Evolutionary conservation across 2,888 invertebrate species (phyloP).

Genomic region (Morinoia aosen): DNA sequence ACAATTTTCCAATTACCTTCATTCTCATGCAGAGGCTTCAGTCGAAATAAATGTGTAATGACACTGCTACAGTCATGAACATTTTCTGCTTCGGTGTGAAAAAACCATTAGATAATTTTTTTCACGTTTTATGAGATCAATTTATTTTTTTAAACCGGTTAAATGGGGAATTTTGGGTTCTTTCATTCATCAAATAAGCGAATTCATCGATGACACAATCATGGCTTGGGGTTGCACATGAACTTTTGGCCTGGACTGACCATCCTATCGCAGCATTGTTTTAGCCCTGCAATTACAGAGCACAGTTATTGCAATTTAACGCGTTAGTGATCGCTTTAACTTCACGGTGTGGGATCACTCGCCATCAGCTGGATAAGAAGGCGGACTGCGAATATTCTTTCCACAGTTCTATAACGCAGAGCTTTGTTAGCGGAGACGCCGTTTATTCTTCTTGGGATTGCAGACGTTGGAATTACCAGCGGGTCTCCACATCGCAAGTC

Average conservation of each 20-base stretch:
- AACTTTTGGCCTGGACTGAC: not conserved
- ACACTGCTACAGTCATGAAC: too few species aligned
- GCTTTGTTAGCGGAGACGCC: not conserved
- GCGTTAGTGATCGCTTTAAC: not conserved
- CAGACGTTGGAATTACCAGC: not conserved
- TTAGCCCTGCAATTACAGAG: not conserved
- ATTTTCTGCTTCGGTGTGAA: too few species aligned
- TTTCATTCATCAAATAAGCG: not conserved
- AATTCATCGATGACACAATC: not conserved
- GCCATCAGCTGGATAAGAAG: not conserved
- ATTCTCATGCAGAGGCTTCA: too few species aligned
- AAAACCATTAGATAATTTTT: too few species aligned
- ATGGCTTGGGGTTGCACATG: not conserved
- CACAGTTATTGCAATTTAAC: not conserved
- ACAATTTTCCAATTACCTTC: too few species aligned
- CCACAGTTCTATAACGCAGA: not conserved
- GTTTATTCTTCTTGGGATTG: not conserved
- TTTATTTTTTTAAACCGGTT: not conserved
- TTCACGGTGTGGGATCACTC: not conserved
- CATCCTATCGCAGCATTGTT: not conserved
- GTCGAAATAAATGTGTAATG: too few species aligned
- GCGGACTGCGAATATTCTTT: not conserved
- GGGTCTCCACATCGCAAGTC: not conserved
- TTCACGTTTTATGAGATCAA: too few species aligned
- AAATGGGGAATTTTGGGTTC: not conserved